Evolutionary conservation across 2,888 invertebrate genomes (phyloP).

Genomic region (Drosophila testacea): DNA sequence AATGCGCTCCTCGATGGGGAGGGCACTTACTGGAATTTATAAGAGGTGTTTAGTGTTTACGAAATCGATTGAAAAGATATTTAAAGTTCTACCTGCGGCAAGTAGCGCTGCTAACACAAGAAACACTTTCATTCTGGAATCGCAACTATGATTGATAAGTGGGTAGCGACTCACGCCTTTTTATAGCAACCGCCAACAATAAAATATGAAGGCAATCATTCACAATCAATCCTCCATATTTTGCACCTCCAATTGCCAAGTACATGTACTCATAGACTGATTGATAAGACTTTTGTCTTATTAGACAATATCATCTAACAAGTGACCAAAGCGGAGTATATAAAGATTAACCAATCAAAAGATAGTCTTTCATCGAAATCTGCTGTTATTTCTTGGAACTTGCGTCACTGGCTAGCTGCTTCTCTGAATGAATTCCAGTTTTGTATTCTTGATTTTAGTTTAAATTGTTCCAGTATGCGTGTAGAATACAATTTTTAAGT

Average conservation of each 20-base stretch:
- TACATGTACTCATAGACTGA: background rate
- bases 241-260: background rate
- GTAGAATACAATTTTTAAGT: too few relatives aligned
- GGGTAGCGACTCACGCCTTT: background rate
- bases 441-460: too few relatives aligned
- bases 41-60: background rate
- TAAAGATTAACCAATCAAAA: background rate
- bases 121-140: constrained; percentile 33
- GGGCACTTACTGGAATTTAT: constrained; percentile 37
- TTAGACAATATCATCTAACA: constrained; percentile 1
- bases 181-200: constrained; percentile 29
- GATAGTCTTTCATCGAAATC: background rate
- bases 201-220: background rate
- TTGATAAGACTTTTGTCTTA: background rate
- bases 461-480: too few relatives aligned
- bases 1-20: constrained; percentile 58
- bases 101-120: constrained; percentile 35
- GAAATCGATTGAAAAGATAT: background rate
- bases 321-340: background rate
- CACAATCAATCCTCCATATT: background rate
- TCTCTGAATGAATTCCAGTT: background rate
- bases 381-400: background rate
- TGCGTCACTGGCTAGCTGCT: background rate
- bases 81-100: constrained; percentile 44
- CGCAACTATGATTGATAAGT: constrained; percentile 7